Conservation (phyloP, 2,888 invertebrate genomes). For the Drosophila falleni region DNA sequence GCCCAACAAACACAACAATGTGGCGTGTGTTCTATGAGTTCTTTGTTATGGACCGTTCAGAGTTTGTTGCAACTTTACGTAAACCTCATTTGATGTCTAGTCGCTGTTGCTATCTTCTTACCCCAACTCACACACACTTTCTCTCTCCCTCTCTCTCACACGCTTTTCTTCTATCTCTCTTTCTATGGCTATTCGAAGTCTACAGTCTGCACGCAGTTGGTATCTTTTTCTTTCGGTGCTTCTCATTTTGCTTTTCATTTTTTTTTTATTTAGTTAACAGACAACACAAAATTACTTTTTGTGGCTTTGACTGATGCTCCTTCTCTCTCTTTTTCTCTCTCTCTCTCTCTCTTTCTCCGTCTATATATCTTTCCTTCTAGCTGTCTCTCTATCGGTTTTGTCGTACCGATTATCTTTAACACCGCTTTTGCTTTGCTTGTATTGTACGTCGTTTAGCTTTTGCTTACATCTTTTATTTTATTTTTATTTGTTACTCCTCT, state of each 20-base stretch:
- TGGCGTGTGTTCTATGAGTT: slow-evolving; percentile 16
- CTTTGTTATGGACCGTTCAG: slow-evolving; percentile 18
- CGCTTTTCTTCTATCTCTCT: neutral
- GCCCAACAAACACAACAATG: slow-evolving; percentile 17
- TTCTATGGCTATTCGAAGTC: neutral
- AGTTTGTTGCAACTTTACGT: slow-evolving; percentile 40
- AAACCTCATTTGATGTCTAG: slow-evolving; percentile 48
- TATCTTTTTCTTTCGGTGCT: slow-evolving; percentile 20
- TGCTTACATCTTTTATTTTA: slow-evolving; percentile 21
- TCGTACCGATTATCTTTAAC: slow-evolving; percentile 37
- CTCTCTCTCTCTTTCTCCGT: slow-evolving; percentile 5
- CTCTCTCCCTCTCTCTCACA: neutral
- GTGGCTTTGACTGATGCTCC: slow-evolving; percentile 49
- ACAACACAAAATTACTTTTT: slow-evolving; percentile 64
- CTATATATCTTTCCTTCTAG: slow-evolving; percentile 11
- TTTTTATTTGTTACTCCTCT: slow-evolving; percentile 55
- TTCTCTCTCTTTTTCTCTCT: slow-evolving; percentile 5
- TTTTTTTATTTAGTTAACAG: slow-evolving; percentile 40
- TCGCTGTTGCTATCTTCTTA: slow-evolving; percentile 6
- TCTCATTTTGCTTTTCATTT: slow-evolving; percentile 24
- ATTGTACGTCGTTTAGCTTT: slow-evolving; percentile 36
- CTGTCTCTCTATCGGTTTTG: slow-evolving; percentile 20
- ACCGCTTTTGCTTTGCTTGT: slow-evolving; percentile 39
- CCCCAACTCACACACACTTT: neutral
- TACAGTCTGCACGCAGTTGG: slow-evolving; percentile 42